Base-by-base conservation (phyloP, 2,797 vertebrate species). In the Liparis tanakae region DNA sequence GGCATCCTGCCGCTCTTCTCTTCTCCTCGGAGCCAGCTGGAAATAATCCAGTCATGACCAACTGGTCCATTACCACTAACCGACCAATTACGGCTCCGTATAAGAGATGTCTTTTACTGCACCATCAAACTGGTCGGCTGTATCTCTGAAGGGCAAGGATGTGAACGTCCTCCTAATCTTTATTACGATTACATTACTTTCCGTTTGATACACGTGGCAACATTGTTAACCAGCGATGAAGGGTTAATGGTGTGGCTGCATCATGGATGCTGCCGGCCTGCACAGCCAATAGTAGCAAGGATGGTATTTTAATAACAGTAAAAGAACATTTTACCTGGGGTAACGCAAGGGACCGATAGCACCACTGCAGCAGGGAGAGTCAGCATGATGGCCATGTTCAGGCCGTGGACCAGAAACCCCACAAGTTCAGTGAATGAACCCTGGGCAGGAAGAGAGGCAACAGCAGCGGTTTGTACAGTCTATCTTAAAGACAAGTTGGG, bases 321-420 rank as follows among this genome's bases (percentile, higher is more conserved):
- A 74, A 34, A 22, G 37, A 60, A 55, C 15, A 58, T 70, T 82
- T 89, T 91, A 98, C 97, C 96, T 93, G 97, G 95, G 48, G 96
- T 97, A 79, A 96, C 83, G 63, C 96, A 96, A 41, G 91, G 89
- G 12, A 97, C 90, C 33, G 87, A 50, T 34, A 97, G 92, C 37
- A 96, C 93, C 72, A 96, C 93, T 4, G 90, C 88, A 20, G 93
- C 93, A 0, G 97, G 97, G 79, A 96, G 95, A 75, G 91, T 95
- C 63, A 98, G 90, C 65, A 96, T 78, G 67, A 87, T 51, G 56
- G 90, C 58, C 74, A 97, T 87, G 91, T 96, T 96, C 75, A 92
- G 39, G 33, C 65, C 72, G 48, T 98, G 94, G 61, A 97, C 87
- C 79, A 94, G 67, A 50, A 95, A 68, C 53, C 96, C 97, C 0